These are phyloP conservation scores for Periplaneta americana DNA, from an alignment of 1,140 invertebrate species.

Conservation along the genomic window DNA sequence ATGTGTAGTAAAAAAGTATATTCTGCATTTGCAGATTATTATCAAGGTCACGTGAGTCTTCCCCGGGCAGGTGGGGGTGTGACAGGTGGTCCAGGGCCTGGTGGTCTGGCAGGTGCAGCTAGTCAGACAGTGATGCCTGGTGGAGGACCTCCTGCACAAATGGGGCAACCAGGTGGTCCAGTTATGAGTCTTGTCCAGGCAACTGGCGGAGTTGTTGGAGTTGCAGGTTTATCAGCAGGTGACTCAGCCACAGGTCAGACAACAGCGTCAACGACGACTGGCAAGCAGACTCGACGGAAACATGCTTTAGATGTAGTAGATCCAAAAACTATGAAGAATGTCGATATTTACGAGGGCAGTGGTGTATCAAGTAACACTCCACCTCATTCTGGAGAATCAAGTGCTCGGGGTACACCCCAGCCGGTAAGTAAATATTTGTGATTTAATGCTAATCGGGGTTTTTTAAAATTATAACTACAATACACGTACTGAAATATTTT, in stretches of 20 bases:
- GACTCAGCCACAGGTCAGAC: not conserved
- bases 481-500: too few relatives aligned
- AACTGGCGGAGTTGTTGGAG: not conserved
- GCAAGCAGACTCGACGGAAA: slow-evolving; percentile 29
- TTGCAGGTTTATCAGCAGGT: not conserved
- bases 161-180: slow-evolving; percentile 12
- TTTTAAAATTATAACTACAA: too few relatives aligned
- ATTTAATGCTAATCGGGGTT: not conserved
- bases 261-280: slow-evolving; percentile 24
- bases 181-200: not conserved
- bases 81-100: slow-evolving; percentile 3
- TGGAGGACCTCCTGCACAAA: not conserved
- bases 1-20: too few relatives aligned
- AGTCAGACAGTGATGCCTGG: slow-evolving; percentile 4
- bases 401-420: slow-evolving; percentile 32
- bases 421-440: slow-evolving; percentile 26
- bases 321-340: slow-evolving; percentile 37
- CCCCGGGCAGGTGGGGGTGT: not conserved
- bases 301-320: slow-evolving; percentile 36
- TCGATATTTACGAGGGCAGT: slow-evolving; percentile 32
- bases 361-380: slow-evolving; percentile 22
- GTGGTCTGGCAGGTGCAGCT: not conserved
- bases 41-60: not conserved
- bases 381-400: slow-evolving; percentile 27
- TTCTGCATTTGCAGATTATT: not conserved